Base-by-base conservation (phyloP, 2,888 invertebrate genomes). In the Alloscopus bannaensis region DNA sequence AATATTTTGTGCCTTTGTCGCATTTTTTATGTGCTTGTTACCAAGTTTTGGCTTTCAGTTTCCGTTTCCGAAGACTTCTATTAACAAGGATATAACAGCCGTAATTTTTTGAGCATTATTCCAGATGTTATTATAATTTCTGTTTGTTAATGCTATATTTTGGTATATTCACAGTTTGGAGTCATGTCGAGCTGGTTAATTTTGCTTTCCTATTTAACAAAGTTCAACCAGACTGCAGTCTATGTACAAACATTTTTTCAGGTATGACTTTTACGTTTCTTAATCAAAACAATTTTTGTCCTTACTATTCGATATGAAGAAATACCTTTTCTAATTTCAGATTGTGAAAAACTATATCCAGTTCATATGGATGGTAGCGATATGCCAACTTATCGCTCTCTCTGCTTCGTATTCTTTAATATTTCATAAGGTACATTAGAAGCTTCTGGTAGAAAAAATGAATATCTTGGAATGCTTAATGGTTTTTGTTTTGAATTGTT, bases 301-400 rank as follows among this genome's bases (percentile, higher is more conserved):
- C 18, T 3, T 31, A 4, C 24, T 11, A 4, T 60, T 29, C 4
- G 57, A 18, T n/a, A 55, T 55, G 13, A 2, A 55, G 11, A 55
- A 55, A 26, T 55, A n/a, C 59, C n/a, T 36, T 47, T 47, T 40
- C 1, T 64, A 18, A 16, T n/a, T n/a, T n/a, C 31, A 77, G 77
- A 57, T 77, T 18, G 69, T 77, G 45, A 77, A 77, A 31, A 77
- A 77, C 26, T 77, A 77, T 57, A 77, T 77, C 69, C 69, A 77
- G n/a, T 77, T 77, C 55, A 55, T 77, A 28, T 77, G 77, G 77
- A 77, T 69, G 77, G 77, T 77, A 11, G 77, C 77, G n/a, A 18
- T 77, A 18, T 77, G 77, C 20, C 77, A 77, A 40, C 45, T 77
- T 1, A 52, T 77, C n/a, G 77, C 77, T 6, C 26, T 77, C 8